These are phyloP conservation scores for Ganaspis brasiliensis DNA, from an alignment of 2,888 invertebrate genomes.

Conservation along the genomic window DNA sequence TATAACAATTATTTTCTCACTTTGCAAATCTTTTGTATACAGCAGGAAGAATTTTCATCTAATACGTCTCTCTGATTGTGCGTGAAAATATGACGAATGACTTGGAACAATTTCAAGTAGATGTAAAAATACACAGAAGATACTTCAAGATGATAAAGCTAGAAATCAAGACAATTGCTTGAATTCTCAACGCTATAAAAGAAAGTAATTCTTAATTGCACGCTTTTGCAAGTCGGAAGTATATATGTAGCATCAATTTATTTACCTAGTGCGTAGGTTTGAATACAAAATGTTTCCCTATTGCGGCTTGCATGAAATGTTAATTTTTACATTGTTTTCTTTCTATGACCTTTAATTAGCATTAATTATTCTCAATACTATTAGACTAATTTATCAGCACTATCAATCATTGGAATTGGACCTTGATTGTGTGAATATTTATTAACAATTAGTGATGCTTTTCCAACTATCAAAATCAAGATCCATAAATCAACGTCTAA, in stretches of 20 bases:
- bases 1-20: too few species aligned
- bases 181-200: not conserved
- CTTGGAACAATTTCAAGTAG: too few species aligned
- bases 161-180: slow-evolving; percentile 5
- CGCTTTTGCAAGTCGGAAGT: slow-evolving; percentile 14
- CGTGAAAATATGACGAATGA: too few species aligned
- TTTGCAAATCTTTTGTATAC: too few species aligned
- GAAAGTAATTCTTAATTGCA: slow-evolving; percentile 19
- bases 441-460: too few species aligned
- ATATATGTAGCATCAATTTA: not conserved
- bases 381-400: too few species aligned
- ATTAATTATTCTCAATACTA: not conserved
- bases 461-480: too few species aligned
- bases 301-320: not conserved
- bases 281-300: slow-evolving; percentile 14
- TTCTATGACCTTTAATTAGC: not conserved
- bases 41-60: too few species aligned
- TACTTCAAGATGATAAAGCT: not conserved
- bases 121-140: not conserved
- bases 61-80: too few species aligned
- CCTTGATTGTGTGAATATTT: too few species aligned
- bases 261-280: not conserved
- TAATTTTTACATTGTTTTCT: slow-evolving; percentile 10
- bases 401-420: too few species aligned
- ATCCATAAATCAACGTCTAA: too few species aligned